phyloP scores from a whole-genome alignment of 2,888 invertebrate species.

The Morpho helenor region DNA sequence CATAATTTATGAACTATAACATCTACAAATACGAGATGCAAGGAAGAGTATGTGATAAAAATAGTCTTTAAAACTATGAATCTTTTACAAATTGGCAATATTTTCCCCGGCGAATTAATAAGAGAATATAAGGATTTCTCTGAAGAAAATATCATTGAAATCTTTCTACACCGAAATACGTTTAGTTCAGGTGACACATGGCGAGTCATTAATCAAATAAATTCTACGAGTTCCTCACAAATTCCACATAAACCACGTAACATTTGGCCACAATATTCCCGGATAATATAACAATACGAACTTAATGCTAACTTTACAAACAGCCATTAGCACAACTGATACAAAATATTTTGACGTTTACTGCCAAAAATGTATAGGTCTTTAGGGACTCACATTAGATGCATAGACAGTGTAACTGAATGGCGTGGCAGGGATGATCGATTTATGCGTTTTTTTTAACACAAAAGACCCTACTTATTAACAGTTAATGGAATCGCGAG shows the following conservation, averaged over 20 bases:
- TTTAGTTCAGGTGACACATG: background rate
- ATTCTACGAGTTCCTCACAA: conserved; percentile 18
- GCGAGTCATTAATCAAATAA: conserved; percentile 21
- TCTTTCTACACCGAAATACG: background rate
- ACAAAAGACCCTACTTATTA: conserved; percentile 72
- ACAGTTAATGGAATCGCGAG: conserved; percentile 63
- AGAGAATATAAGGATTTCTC: too few species aligned
- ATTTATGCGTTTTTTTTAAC: conserved; percentile 73
- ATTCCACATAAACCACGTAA: conserved; percentile 31
- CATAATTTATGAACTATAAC: too few species aligned
- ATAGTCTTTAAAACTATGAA: too few species aligned
- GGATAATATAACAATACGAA: conserved; percentile 60
- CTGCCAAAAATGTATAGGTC: conserved; percentile 63
- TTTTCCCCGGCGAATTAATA: too few species aligned
- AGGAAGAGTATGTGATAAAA: too few species aligned
- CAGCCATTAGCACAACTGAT: conserved; percentile 69
- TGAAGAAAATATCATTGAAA: too few species aligned
- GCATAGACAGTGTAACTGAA: conserved; percentile 50
- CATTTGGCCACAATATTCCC: conserved; percentile 51
- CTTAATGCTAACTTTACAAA: conserved; percentile 63
- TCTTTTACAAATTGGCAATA: too few species aligned
- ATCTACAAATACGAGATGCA: too few species aligned
- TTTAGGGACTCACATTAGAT: conserved; percentile 62
- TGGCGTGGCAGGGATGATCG: conserved; percentile 70
- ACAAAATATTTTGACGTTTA: conserved; percentile 76